Evolutionary conservation across 2,113 vertebrate species (phyloP).

Genomic region (Hassar affinis): DNA sequence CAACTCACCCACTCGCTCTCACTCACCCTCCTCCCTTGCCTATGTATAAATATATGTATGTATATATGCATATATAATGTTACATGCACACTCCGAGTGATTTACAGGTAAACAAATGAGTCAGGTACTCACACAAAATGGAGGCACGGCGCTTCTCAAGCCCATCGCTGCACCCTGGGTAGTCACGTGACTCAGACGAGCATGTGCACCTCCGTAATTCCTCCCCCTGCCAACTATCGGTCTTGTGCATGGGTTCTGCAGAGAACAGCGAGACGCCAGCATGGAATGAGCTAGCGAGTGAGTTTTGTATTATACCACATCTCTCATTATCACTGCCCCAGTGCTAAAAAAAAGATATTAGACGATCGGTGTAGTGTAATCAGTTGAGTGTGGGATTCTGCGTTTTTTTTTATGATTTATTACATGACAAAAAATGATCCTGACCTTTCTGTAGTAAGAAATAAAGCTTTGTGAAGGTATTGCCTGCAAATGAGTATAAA

Average conservation of each 20-base stretch:
- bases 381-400: no score
- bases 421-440: no score
- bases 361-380: no score
- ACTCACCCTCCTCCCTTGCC: neutral
- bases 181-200: slow-evolving; percentile 68
- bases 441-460: no score
- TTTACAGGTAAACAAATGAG: slow-evolving; percentile 70
- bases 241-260: slow-evolving; percentile 18
- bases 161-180: slow-evolving; percentile 62
- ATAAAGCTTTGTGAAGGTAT: no score
- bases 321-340: neutral
- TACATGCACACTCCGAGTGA: neutral
- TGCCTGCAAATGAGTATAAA: no score
- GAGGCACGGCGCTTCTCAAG: slow-evolving; percentile 67
- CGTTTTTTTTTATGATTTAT: no score
- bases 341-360: no score
- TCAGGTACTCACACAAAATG: slow-evolving; percentile 76
- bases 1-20: neutral
- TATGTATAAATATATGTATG: slow-evolving; percentile 33
- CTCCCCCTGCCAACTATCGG: slow-evolving; percentile 17
- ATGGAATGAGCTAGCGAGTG: neutral
- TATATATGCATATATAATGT: slow-evolving; percentile 12
- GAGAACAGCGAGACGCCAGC: neutral
- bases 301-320: neutral
- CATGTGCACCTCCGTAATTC: slow-evolving; percentile 52